Percentiles rank a stretch among this genome's conserved stretches.
Evolutionary conservation across 2,113 vertebrate genomes (phyloP).

Genomic region (Menura novaehollandiae): DNA sequence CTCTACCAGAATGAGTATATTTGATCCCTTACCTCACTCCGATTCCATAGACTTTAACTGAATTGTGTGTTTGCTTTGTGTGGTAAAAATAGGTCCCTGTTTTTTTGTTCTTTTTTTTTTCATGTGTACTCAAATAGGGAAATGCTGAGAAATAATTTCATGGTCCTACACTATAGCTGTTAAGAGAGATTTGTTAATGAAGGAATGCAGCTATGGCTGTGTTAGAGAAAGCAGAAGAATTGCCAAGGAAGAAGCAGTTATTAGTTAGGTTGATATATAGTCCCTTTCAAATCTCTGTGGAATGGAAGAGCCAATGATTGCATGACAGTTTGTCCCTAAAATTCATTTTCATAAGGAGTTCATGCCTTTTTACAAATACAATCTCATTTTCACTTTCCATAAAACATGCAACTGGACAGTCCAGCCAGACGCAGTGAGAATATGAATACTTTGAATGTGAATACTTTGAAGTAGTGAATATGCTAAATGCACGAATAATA

Average conservation of each 20-base stretch:
- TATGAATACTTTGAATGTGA: constrained; percentile 70
- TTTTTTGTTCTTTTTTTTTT: background rate
- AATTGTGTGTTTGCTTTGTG: constrained; percentile 53
- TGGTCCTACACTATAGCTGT: background rate
- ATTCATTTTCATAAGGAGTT: constrained; percentile 66
- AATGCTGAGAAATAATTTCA: background rate
- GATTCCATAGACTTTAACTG: background rate
- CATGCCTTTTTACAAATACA: constrained; percentile 63
- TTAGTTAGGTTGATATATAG: background rate
- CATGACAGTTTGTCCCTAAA: constrained; percentile 63
- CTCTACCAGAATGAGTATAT: constrained; percentile 6
- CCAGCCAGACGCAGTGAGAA: constrained; percentile 3
- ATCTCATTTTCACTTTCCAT: constrained; percentile 68
- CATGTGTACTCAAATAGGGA: background rate
- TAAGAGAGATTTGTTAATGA: background rate
- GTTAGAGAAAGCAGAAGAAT: background rate
- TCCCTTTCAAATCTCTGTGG: constrained; percentile 33
- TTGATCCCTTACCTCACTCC: background rate
- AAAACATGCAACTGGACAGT: constrained; percentile 70
- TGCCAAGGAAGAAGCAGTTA: background rate
- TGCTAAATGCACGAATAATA: constrained; percentile 28
- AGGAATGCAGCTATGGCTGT: constrained; percentile 18
- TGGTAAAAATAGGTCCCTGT: constrained; percentile 38
- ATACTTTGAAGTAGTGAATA: constrained; percentile 58
- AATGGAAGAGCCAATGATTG: constrained; percentile 44